These are phyloP conservation scores for Drosophila ogumai DNA, from an alignment of 1,140 invertebrate genomes.

Conservation along the genomic window DNA sequence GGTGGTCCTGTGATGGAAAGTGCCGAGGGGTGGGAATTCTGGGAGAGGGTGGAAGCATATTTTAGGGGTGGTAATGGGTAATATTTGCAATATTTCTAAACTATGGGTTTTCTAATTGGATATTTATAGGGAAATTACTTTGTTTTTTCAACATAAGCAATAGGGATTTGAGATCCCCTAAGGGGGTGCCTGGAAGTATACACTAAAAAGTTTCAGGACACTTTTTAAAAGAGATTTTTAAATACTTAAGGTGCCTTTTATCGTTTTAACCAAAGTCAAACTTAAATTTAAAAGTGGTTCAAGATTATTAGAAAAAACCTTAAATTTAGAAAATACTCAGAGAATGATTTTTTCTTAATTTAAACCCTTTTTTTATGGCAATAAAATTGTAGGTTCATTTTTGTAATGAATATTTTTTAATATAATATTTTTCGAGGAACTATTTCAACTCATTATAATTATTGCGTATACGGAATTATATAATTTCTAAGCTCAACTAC, in stretches of 20 bases:
- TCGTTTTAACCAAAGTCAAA: neutral
- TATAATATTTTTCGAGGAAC: neutral
- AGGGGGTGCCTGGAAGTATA: neutral
- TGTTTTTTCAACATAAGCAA: neutral
- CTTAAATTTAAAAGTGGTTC: too few relatives aligned
- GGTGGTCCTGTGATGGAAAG: constrained; percentile 43
- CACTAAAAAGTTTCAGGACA: neutral
- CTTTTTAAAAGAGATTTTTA: neutral
- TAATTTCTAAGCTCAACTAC: neutral
- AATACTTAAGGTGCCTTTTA: neutral
- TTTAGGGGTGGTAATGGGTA: neutral
- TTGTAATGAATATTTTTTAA: neutral
- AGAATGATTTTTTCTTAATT: neutral
- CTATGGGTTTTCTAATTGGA: neutral
- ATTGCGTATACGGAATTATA: neutral
- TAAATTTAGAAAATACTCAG: neutral
- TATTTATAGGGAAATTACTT: neutral
- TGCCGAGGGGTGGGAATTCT: constrained; percentile 9
- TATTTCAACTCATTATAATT: neutral
- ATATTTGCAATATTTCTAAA: neutral
- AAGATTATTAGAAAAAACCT: neutral
- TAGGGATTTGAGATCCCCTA: neutral
- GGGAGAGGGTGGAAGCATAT: neutral
- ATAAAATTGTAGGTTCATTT: neutral
- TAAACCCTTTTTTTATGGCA: neutral